Base-by-base conservation (phyloP, 2,888 invertebrate genomes). In the Acrocyrtus sp. region DNA sequence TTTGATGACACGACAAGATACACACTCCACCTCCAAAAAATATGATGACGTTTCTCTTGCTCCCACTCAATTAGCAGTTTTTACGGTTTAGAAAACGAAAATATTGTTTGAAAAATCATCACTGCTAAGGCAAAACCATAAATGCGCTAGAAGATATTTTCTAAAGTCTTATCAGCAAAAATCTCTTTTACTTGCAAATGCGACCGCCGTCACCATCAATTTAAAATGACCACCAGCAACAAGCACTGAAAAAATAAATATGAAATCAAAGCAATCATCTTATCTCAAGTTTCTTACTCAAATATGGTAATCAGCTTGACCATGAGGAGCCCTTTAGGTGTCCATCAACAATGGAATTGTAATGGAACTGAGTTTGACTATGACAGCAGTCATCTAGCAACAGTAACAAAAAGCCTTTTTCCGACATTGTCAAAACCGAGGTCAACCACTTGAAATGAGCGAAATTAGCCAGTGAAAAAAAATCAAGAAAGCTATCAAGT, bases 361-460 rank as follows among this genome's bases (percentile, higher is more conserved):
- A 41, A 43, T n/a, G n/a, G n/a, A n/a, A n/a, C n/a, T n/a, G n/a
- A n/a, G n/a, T n/a, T n/a, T n/a, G n/a, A n/a, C n/a, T n/a, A n/a
- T n/a, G n/a, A n/a, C n/a, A n/a, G n/a, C n/a, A n/a, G n/a, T n/a
- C n/a, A n/a, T n/a, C n/a, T n/a, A n/a, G n/a, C n/a, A 2, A 22
- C 41, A 26, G 15, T 53, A 26, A 10, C 41, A 24, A 34, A 8
- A 54, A 39, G 22, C 24, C 21, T 26, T 51, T 67, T 67, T 67
- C 45, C 58, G 58, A 51, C 67, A 58, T 58, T 67, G 67, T 67
- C 67, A 58, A 53, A 67, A 51, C 67, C 67, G 67, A 67, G 67
- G 67, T 67, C 67, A 22, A 27, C 67, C 17, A 17, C 66, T 63
- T 63, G 47, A 51, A 24, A 41, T 19, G 27, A 50, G 34, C 34